These are phyloP conservation scores for Fopius arisanus DNA, from an alignment of 1,140 invertebrate genomes.

Conservation along the genomic window DNA sequence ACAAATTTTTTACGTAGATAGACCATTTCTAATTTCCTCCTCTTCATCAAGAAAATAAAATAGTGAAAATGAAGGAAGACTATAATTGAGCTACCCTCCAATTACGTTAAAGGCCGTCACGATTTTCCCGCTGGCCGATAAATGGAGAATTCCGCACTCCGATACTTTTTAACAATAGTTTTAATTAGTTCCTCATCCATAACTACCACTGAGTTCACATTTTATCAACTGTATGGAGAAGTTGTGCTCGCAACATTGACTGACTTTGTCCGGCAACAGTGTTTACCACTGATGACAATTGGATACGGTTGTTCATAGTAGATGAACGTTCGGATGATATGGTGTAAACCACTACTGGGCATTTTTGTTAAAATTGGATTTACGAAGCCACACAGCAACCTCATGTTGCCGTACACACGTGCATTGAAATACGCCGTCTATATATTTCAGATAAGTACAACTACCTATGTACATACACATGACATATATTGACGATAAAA, in stretches of 20 bases:
- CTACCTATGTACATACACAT: not conserved
- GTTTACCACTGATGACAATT: not conserved
- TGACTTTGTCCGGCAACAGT: not conserved
- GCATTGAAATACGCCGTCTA: conserved; percentile 34
- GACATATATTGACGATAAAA: not conserved
- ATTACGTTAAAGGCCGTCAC: not conserved
- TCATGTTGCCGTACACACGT: conserved; percentile 41
- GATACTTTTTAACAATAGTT: not conserved
- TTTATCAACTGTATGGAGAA: not conserved
- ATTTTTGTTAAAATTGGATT: conserved; percentile 50
- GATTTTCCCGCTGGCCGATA: not conserved
- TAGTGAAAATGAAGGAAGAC: not conserved
- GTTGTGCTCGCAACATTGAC: not conserved
- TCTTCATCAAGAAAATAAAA: not conserved
- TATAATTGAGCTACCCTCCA: not conserved
- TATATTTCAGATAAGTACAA: conserved; percentile 23
- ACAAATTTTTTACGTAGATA: conserved; percentile 48
- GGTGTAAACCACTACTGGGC: not conserved
- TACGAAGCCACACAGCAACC: conserved; percentile 48
- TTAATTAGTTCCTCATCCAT: conserved; percentile 4
- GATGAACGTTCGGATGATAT: not conserved
- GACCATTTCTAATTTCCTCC: conserved; percentile 42
- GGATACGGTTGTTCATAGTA: not conserved
- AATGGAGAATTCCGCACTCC: not conserved
- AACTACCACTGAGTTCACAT: not conserved